Percentiles rank a stretch among this genome's conserved stretches.
phyloP scores from a whole-genome alignment of 2,888 invertebrate genomes.

The Hypomecis atomaria region DNA sequence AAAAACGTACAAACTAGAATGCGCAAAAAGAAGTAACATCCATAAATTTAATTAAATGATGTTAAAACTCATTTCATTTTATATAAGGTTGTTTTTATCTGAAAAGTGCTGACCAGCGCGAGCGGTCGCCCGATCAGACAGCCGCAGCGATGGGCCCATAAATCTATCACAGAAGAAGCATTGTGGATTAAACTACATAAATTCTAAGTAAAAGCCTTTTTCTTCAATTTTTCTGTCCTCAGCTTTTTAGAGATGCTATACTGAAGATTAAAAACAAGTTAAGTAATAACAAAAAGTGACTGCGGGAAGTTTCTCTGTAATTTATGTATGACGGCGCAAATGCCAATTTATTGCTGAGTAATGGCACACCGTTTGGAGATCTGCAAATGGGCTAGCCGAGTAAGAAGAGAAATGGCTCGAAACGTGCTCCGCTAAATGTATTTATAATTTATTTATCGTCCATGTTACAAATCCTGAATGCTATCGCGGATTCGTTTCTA shows the following conservation, averaged over 20 bases:
- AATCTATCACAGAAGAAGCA: slow-evolving; percentile 55
- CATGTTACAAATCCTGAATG: slow-evolving; percentile 75
- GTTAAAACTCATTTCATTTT: slow-evolving; percentile 1
- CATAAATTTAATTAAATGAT: too few species aligned
- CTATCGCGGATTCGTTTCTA: slow-evolving; percentile 67
- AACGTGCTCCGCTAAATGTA: slow-evolving; percentile 80
- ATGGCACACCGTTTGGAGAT: slow-evolving; percentile 81
- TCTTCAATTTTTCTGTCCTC: slow-evolving; percentile 27
- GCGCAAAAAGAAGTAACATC: too few species aligned
- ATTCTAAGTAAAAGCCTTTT: slow-evolving; percentile 42
- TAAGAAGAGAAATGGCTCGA: slow-evolving; percentile 81
- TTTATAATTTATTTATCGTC: slow-evolving; percentile 82
- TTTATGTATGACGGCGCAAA: slow-evolving; percentile 84
- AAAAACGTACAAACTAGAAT: too few species aligned
- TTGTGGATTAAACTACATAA: slow-evolving; percentile 59
- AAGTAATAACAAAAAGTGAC: slow-evolving; percentile 70
- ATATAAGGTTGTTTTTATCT: slow-evolving; percentile 34
- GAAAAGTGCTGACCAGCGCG: slow-evolving; percentile 36
- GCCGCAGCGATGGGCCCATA: slow-evolving; percentile 51
- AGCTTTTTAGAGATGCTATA: slow-evolving; percentile 35
- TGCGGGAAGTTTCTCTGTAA: slow-evolving; percentile 76
- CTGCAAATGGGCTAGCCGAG: slow-evolving; percentile 83
- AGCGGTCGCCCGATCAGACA: slow-evolving; percentile 40
- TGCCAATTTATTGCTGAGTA: slow-evolving; percentile 85
- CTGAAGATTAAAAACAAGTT: slow-evolving; percentile 52